A percentile compares a stretch with the other conserved stretches of the same genome.
phyloP scores from a whole-genome alignment of 2,797 vertebrate species.

The Orientallactaga sibirica region DNA sequence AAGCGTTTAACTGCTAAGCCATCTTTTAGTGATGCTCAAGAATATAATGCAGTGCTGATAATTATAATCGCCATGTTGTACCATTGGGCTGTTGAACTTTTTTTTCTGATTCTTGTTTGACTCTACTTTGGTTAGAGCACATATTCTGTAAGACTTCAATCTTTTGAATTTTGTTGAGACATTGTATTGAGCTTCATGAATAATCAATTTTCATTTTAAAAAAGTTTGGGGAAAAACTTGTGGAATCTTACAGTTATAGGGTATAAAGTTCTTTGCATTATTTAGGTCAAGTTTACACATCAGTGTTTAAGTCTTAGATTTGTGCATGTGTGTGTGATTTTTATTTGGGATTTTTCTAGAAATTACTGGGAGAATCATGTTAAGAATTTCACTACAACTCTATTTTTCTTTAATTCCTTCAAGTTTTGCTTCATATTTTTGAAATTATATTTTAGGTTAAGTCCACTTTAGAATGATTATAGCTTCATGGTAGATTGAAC shows the following conservation, averaged over 20 bases:
- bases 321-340: neutral
- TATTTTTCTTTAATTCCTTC: conserved; percentile 47
- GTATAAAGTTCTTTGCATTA: conserved; percentile 9
- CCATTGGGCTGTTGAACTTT: neutral
- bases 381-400: neutral
- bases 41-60: neutral
- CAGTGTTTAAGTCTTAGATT: neutral
- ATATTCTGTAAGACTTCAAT: neutral
- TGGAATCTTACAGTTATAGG: neutral
- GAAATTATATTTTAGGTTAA: neutral
- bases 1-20: no score
- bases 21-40: neutral
- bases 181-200: neutral
- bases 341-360: neutral
- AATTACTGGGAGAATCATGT: neutral
- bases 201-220: neutral
- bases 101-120: neutral
- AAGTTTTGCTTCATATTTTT: conserved; percentile 45
- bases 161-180: neutral
- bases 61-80: neutral
- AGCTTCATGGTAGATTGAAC: neutral
- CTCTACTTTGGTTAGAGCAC: neutral
- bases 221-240: neutral
- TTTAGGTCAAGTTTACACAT: conserved; percentile 1
- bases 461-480: neutral